These are phyloP conservation scores for Clarias pachynema DNA, from an alignment of 2,797 vertebrate genomes.

Conservation along the genomic window DNA sequence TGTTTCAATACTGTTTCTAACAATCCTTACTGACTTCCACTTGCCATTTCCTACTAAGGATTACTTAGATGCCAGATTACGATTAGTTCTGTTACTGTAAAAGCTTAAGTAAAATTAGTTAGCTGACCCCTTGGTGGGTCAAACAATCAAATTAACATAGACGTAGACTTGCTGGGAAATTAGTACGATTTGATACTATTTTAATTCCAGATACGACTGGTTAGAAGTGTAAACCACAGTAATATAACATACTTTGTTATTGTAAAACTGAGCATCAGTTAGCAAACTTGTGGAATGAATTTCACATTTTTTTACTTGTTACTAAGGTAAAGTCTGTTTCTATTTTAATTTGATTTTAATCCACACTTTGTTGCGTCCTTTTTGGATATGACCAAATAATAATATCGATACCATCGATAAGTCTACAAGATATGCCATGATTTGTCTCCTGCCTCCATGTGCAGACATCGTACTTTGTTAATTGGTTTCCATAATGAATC, in stretches of 20 bases:
- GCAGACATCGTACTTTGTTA: background rate
- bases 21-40: background rate
- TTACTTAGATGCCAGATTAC: background rate
- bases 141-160: background rate
- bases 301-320: background rate
- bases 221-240: background rate
- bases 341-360: background rate
- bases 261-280: background rate
- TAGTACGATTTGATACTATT: background rate
- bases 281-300: background rate
- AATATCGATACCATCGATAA: background rate
- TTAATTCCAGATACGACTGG: background rate
- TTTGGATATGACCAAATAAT: background rate
- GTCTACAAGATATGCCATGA: background rate
- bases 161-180: background rate
- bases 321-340: background rate
- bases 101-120: background rate
- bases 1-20: background rate
- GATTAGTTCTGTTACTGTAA: background rate
- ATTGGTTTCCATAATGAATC: background rate
- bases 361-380: background rate
- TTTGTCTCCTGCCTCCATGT: background rate
- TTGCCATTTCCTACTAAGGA: background rate
- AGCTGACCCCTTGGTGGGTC: background rate
- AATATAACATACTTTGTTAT: background rate